Evolutionary conservation across 2,888 invertebrate species (phyloP), one percentile per base, ranked within the genome.

Genomic region (Brenthis hecate): DNA sequence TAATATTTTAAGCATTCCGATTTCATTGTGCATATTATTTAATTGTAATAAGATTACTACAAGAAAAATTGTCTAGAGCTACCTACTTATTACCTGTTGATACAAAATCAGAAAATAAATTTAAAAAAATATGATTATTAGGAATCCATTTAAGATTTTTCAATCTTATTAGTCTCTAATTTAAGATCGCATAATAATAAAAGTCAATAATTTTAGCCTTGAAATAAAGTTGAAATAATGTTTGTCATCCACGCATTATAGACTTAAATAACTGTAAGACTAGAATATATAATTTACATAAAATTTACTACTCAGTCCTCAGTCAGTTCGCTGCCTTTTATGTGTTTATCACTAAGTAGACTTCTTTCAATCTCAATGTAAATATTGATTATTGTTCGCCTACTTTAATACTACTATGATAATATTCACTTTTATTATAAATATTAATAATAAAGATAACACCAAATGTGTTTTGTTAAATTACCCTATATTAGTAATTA

Each of bases 391-490:
- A 76, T 69, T 85, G 81, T 85, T 88, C 83, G 87, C 87, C 87
- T 88, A 87, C 84, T 85, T 87, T 85, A 82, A 77, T 87, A 87
- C 83, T 80, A 81, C 81, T 85, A 85, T 78, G 70, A 79, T 82
- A 83, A 85, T 85, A 87, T 86, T 89, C 89, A 90, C 88, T 89
- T 90, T 90, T 88, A 89, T 85, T 86, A 87, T 83, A 86, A 75
- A 74, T 72, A 73, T 77, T 75, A 77, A 71, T 74, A 77, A 74
- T 76, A 76, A 77, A 56, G 73, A 73, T 74, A 67, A 74, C 69
- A 73, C 65, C 58, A 64, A 61, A 65, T 65, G 61, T 63, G 65
- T 70, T 70, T 72, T 72, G 67, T 69, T 61, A 19, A 13, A 51
- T 51, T 16, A 51, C 32, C 51, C 36, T 43, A 8, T 28, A 28